Evolutionary conservation across 2,113 vertebrate species (phyloP), one percentile per base, ranked within the genome.

Genomic region (Carassius gibelio): DNA sequence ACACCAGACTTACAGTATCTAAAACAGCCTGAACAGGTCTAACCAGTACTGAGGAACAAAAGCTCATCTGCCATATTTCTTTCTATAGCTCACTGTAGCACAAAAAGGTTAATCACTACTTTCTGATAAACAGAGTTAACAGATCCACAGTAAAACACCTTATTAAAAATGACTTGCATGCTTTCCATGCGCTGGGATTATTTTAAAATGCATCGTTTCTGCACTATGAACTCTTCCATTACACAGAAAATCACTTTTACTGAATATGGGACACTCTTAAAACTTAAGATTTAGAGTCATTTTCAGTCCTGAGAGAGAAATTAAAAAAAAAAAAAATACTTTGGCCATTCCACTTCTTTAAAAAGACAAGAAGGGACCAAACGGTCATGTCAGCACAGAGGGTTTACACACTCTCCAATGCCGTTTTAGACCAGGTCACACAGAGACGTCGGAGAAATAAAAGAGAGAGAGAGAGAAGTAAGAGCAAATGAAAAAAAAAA

Each of bases 1-100:
- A 55, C 38, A 26, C 64, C 11, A 71, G 3, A 71, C 26, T 36
- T 42, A 69, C n/a, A 36, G 19, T 8, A 21, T 55, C 64, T 81
- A 26, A 55, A 34, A 36, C 81, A 36, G 34, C 68, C 21, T 69
- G 9, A 74, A 81, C 85, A 52, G 79, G 57, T 48, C 19, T 26
- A 86, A 75, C 78, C 45, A 66, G 79, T 68, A 45, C 21, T 15
- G 50, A 55, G 61, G 55, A n/a, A 85, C 66, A 85, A 68, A 79
- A 78, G 45, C 68, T 59, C 50, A 48, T 72, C 52, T 48, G 34
- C 10, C 26, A 38, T 72, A 9, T 42, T 50, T 30, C 19, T 82
- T 59, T 71, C 7, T 72, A 34, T 72, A 3, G 17, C 66, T 55
- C 45, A 38, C 48, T 38, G 48, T 38, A 42, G 64, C 50, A 57